Conservation (phyloP, 2,797 vertebrate genomes). For the Peromyscus nudipes region DNA sequence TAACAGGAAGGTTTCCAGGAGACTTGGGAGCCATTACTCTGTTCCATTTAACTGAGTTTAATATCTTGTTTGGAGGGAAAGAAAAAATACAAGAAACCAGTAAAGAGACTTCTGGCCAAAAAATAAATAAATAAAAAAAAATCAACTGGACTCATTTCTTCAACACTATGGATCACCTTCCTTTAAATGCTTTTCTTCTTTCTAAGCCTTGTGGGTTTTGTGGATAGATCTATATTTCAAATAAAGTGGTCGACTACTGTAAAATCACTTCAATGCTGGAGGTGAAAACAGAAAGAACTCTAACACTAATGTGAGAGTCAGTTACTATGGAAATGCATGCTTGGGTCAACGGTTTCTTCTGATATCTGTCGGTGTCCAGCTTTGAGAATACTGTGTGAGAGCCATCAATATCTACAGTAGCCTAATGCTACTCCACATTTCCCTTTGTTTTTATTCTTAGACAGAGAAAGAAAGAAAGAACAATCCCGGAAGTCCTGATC, state of each 20-base stretch:
- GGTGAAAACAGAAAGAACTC: not conserved
- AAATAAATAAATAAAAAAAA: not conserved
- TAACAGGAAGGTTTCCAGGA: constrained; percentile 56
- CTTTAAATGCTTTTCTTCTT: not conserved
- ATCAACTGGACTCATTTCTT: not conserved
- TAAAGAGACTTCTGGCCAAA: not conserved
- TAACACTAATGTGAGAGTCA: not conserved
- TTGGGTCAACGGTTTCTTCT: not conserved
- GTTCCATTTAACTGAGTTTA: constrained; percentile 73
- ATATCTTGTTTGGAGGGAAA: constrained; percentile 68
- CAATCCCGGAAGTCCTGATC: not conserved
- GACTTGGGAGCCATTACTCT: not conserved
- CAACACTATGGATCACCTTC: not conserved
- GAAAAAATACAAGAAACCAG: constrained; percentile 63
- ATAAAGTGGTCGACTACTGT: constrained; percentile 25
- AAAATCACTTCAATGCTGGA: constrained; percentile 39
- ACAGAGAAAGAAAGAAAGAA: not conserved
- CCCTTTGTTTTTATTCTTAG: not conserved
- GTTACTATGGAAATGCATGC: constrained; percentile 17
- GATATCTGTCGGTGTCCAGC: not conserved
- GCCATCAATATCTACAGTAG: not conserved
- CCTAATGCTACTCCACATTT: not conserved
- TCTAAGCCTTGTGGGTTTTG: not conserved
- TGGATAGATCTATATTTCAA: constrained; percentile 11
- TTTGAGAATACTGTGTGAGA: not conserved